Evolutionary conservation across 2,113 vertebrate genomes (phyloP).

Genomic region (Terrapene triunguis): DNA sequence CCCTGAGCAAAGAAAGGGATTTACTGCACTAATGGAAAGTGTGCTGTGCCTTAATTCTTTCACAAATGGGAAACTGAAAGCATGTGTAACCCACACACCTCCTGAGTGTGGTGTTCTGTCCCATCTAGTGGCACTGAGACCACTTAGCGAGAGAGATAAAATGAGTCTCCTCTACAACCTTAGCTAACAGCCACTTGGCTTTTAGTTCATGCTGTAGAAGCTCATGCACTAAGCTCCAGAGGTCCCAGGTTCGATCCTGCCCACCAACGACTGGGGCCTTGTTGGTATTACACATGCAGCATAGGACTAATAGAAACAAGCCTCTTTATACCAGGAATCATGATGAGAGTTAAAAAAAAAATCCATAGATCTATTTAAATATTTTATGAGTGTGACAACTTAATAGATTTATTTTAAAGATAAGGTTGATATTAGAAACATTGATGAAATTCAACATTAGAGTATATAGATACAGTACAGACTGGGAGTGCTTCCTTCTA

Average conservation of each 20-base stretch:
- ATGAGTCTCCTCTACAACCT: no score
- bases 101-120: no score
- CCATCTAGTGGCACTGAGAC: no score
- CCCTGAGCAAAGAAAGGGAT: not conserved
- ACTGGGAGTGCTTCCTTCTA: not conserved
- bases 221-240: no score
- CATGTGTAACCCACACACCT: no score
- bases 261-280: no score
- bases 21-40: not conserved
- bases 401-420: not conserved
- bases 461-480: rapidly evolving
- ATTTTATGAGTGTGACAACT: not conserved
- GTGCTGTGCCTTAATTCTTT: not conserved
- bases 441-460: not conserved
- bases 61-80: not conserved
- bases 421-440: not conserved
- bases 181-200: no score
- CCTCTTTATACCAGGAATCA: not conserved
- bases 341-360: not conserved
- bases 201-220: no score
- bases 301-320: not conserved
- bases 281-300: not conserved
- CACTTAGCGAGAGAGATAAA: no score
- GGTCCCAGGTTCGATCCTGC: no score
- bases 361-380: not conserved